These are phyloP conservation scores for Propithecus perrieri DNA, from an alignment of 2,797 vertebrate species.

Conservation along the genomic window DNA sequence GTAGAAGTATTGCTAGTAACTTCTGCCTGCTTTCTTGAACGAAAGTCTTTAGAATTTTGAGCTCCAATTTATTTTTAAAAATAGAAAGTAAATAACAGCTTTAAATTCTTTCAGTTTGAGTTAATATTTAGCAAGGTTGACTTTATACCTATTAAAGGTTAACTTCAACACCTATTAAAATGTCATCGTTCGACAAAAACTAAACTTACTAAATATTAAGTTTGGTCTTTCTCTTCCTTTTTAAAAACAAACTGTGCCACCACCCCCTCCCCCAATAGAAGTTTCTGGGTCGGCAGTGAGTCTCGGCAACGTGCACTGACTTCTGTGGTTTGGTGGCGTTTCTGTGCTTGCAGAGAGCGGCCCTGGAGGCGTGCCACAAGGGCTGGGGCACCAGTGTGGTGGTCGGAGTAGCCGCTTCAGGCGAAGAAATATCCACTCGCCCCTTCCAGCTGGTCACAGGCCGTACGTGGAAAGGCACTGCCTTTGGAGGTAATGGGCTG, in stretches of 20 bases:
- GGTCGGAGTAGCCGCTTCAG: constrained; percentile 88
- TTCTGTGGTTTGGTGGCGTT: not conserved
- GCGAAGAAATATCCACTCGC: too few relatives aligned
- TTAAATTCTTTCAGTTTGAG: not conserved
- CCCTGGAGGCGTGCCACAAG: constrained; percentile 92
- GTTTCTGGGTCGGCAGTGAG: too few relatives aligned
- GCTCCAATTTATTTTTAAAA: constrained; percentile 43
- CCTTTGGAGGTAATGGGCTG: too few relatives aligned
- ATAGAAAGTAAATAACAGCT: constrained; percentile 27
- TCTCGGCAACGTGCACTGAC: not conserved
- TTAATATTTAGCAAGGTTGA: not conserved
- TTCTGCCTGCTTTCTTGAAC: not conserved
- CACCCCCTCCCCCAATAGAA: too few relatives aligned
- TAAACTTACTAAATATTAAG: too few relatives aligned
- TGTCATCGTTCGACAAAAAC: too few relatives aligned
- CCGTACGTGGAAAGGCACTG: too few relatives aligned
- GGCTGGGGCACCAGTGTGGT: constrained; percentile 95
- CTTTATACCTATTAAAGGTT: not conserved
- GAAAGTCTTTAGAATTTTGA: not conserved
- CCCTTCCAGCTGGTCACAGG: too few relatives aligned
- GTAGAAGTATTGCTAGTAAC: not conserved
- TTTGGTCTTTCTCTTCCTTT: too few relatives aligned
- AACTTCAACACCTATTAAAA: too few relatives aligned
- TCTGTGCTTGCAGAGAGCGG: constrained; percentile 87
- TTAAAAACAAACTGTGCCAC: too few relatives aligned